A percentile compares a stretch with the other conserved stretches of the same genome.
phyloP scores from a whole-genome alignment of 2,888 invertebrate species.

The Polyommatus iphigenia region DNA sequence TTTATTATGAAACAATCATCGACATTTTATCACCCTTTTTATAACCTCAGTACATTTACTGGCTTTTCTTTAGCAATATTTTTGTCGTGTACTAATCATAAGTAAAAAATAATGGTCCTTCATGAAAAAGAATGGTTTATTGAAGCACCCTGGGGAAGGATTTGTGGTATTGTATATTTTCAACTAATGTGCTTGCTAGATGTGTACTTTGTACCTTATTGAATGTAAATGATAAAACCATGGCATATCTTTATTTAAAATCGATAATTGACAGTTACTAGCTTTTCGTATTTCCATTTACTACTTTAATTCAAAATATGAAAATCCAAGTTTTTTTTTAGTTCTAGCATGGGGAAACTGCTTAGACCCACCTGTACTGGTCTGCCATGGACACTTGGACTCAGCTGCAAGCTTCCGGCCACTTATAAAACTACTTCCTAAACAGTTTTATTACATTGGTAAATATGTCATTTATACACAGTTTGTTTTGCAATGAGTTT shows the following conservation, averaged over 20 bases:
- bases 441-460: conserved; percentile 66
- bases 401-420: conserved; percentile 81
- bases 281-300: background rate
- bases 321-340: conserved; percentile 49
- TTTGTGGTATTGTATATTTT: conserved; percentile 53
- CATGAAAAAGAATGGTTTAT: conserved; percentile 71
- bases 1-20: background rate
- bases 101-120: conserved; percentile 47
- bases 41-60: background rate
- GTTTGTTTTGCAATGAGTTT: background rate
- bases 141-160: conserved; percentile 68
- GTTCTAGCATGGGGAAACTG: conserved; percentile 82
- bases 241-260: background rate
- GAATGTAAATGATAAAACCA: background rate
- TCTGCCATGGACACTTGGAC: conserved; percentile 81
- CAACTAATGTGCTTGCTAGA: background rate
- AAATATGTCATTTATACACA: conserved; percentile 34
- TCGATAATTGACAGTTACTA: background rate
- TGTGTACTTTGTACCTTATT: conserved; percentile 26
- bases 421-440: conserved; percentile 76
- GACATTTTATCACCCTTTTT: background rate
- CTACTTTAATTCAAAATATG: background rate
- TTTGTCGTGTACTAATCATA: background rate
- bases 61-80: background rate
- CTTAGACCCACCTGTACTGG: conserved; percentile 74